These are phyloP conservation scores for Lobophora halterata DNA, from an alignment of 2,888 invertebrate genomes.

Conservation along the genomic window DNA sequence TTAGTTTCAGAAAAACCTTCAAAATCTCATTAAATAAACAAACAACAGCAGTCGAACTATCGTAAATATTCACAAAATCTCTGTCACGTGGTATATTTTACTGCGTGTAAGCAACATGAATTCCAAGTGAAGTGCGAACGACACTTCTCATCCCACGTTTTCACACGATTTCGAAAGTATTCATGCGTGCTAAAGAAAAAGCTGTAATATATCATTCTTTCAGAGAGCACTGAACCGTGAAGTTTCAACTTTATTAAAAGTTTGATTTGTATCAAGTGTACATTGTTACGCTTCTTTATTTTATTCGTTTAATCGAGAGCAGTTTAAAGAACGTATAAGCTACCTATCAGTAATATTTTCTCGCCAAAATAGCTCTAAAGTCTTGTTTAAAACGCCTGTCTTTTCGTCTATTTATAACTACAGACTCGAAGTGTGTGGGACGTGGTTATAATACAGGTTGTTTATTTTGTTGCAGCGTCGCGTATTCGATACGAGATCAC, in stretches of 20 bases:
- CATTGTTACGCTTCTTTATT: conserved; percentile 22
- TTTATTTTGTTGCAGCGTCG: conserved; percentile 87
- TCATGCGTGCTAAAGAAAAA: conserved; percentile 45
- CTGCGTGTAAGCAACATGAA: conserved; percentile 8
- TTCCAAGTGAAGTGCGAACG: conserved; percentile 29
- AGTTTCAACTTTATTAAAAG: conserved; percentile 58
- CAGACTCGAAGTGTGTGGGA: no score
- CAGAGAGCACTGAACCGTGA: conserved; percentile 49
- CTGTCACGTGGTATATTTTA: conserved; percentile 7
- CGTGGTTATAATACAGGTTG: conserved; percentile 24
- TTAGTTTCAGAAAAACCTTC: no score
- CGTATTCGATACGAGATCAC: conserved; percentile 99
- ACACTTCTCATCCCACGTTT: conserved; percentile 42
- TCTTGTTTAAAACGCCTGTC: not conserved
- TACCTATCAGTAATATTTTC: no score
- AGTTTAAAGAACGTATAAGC: no score
- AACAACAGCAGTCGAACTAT: no score
- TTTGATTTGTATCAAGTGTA: conserved; percentile 37
- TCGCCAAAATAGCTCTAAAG: no score
- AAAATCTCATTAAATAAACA: no score
- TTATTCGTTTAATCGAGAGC: not conserved
- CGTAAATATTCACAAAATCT: conserved; percentile 17
- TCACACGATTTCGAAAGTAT: conserved; percentile 46
- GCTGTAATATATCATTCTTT: conserved; percentile 59
- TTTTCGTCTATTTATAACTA: not conserved